Conservation (phyloP, 1,140 invertebrate species). For the Homarus americanus region DNA sequence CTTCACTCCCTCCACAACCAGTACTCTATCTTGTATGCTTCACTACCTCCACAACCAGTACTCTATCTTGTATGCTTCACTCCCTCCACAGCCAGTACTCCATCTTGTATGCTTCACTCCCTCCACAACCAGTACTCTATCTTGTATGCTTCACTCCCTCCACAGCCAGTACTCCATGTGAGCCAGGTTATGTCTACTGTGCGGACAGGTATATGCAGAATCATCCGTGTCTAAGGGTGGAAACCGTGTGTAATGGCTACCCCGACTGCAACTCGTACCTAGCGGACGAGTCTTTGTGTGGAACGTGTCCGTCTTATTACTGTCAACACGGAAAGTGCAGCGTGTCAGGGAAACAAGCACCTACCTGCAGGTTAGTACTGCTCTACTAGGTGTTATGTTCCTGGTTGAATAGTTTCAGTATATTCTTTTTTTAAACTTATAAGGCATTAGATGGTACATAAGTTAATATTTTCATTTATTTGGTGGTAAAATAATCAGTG, state of each 20-base stretch:
- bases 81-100: too few relatives aligned
- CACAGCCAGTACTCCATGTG: not conserved
- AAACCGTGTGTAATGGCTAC: slow-evolving; percentile 1
- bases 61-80: not conserved
- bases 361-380: slow-evolving; percentile 18
- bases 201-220: slow-evolving; percentile 21
- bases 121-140: too few relatives aligned
- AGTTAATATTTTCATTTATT: too few relatives aligned
- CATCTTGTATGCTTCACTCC: too few relatives aligned
- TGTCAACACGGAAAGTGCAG: slow-evolving; percentile 9
- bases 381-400: too few relatives aligned
- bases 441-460: too few relatives aligned
- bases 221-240: slow-evolving; percentile 15
- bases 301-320: slow-evolving; percentile 13
- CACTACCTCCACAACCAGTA: not conserved
- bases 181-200: slow-evolving; percentile 44
- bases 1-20: too few relatives aligned
- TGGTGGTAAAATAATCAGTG: too few relatives aligned
- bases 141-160: not conserved
- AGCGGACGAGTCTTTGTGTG: slow-evolving; percentile 56
- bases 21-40: too few relatives aligned
- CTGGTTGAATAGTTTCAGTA: too few relatives aligned
- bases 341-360: not conserved
- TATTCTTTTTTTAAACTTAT: too few relatives aligned
- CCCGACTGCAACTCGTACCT: slow-evolving; percentile 7